Evolutionary conservation across 1,140 invertebrate genomes (phyloP), one percentile per base, ranked within the genome.

Genomic region (Drosophila funebris): DNA sequence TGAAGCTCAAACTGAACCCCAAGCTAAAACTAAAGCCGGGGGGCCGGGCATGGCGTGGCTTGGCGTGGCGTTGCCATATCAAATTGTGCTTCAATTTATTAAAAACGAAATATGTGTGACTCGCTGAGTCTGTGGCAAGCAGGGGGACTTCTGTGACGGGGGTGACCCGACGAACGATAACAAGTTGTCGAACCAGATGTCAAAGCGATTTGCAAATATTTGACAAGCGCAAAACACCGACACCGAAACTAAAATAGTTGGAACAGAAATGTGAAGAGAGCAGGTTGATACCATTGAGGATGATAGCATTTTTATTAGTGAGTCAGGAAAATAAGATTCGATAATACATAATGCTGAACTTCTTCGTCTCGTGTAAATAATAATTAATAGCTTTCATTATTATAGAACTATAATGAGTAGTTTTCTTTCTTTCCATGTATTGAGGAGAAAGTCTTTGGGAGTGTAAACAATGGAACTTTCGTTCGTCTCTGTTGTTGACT

Each of bases 131-230:
- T 44, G 16, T 20, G 60, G n/a, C 69, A 70, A 75, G 67, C 48
- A 70, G 61, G 53, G 50, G 8, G 62, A 54, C 41, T 8, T 4
- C 18, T n/a, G 46, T 46, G 37, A 69, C 50, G 54, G 41, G 52
- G 24, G 33, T 8, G 9, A 50, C 41, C 56, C 31, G 46, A 43
- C 72, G 52, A 56, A 88, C 83, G 83, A 88, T 88, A 88, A 88
- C 83, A 88, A 88, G 84, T 88, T 88, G 83, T 88, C 83, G 83
- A 88, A 88, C 83, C 83, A 88, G 84, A 88, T 88, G 83, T 88
- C 83, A 88, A 88, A 88, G 78, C 83, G 83, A 88, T 88, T 88
- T 88, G 83, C 83, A 88, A 88, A 88, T 88, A 88, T 88, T 88
- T 88, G 83, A 88, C 83, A 88, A 88, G 83, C 83, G 76, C 78